Evolutionary conservation across 1,140 invertebrate species (phyloP).

Genomic region (Bombus waltoni): DNA sequence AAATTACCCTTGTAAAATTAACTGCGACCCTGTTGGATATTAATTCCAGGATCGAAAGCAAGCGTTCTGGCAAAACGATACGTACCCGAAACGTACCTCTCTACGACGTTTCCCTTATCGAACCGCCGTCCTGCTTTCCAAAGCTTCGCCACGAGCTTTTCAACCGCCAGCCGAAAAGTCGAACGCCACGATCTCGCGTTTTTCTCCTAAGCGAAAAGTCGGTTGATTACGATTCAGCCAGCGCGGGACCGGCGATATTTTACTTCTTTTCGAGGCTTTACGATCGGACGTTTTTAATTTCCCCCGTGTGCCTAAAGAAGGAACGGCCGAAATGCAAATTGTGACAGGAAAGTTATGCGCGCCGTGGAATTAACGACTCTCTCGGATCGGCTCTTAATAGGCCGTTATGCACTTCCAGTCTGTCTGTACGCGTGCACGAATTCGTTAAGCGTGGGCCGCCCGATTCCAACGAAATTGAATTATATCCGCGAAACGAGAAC

Average conservation of each 20-base stretch:
- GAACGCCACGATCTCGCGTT: conserved; percentile 29
- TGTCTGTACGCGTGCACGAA: conserved; percentile 35
- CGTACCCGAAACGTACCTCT: neutral
- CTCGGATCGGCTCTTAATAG: conserved; percentile 71
- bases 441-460: conserved; percentile 39
- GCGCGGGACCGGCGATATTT: conserved; percentile 73
- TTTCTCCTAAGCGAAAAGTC: conserved; percentile 5
- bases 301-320: conserved; percentile 64
- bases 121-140: neutral
- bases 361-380: conserved; percentile 75
- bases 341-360: conserved; percentile 77
- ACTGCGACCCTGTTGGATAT: conserved; percentile 20
- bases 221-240: conserved; percentile 78
- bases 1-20: conserved; percentile 37
- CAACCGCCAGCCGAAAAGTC: conserved; percentile 18
- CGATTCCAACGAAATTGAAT: conserved; percentile 43
- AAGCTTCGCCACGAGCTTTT: neutral
- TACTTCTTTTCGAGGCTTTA: conserved; percentile 76
- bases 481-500: neutral
- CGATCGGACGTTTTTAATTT: conserved; percentile 82
- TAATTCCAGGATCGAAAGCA: neutral
- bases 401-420: conserved; percentile 54
- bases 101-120: neutral
- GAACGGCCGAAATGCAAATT: conserved; percentile 78
- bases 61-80: neutral